phyloP scores from a whole-genome alignment of 2,888 invertebrate genomes.

The Myopa tessellatipennis region DNA sequence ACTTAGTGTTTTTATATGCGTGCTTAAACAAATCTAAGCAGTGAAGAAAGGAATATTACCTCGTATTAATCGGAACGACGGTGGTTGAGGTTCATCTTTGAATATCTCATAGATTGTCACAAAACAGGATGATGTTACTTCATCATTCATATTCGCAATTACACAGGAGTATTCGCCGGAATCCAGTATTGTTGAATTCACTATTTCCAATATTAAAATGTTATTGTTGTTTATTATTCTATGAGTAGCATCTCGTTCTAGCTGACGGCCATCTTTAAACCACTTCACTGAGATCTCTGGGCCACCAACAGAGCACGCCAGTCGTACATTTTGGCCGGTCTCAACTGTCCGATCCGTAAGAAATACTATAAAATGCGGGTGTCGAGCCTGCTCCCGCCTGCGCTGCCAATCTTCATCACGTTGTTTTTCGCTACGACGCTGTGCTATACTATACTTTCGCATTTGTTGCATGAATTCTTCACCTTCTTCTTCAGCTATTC shows the following conservation, averaged over 20 bases:
- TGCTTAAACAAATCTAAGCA: not conserved
- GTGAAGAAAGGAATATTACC: constrained; percentile 58
- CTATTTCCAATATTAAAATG: constrained; percentile 71
- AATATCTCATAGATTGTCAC: constrained; percentile 81
- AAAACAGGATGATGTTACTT: constrained; percentile 77
- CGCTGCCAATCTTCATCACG: constrained; percentile 67
- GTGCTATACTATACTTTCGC: constrained; percentile 64
- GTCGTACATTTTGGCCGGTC: constrained; percentile 78
- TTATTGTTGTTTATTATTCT: constrained; percentile 72
- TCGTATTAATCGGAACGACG: constrained; percentile 79
- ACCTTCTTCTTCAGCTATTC: constrained; percentile 64
- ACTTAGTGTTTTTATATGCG: not conserved
- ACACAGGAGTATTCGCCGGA: constrained; percentile 77
- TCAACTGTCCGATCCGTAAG: constrained; percentile 82
- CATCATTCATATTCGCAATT: constrained; percentile 81
- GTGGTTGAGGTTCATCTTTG: constrained; percentile 77
- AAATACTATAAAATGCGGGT: constrained; percentile 68
- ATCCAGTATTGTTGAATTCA: constrained; percentile 73
- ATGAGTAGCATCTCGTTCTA: constrained; percentile 67
- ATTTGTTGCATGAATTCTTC: constrained; percentile 65
- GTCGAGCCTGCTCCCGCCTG: constrained; percentile 64
- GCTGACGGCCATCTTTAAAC: constrained; percentile 76
- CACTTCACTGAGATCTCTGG: constrained; percentile 79
- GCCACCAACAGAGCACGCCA: constrained; percentile 83
- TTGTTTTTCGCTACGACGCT: constrained; percentile 63